Percentiles rank a stretch among this genome's conserved stretches.
phyloP scores from a whole-genome alignment of 1,140 invertebrate species.

The Sminthurinus signatus region DNA sequence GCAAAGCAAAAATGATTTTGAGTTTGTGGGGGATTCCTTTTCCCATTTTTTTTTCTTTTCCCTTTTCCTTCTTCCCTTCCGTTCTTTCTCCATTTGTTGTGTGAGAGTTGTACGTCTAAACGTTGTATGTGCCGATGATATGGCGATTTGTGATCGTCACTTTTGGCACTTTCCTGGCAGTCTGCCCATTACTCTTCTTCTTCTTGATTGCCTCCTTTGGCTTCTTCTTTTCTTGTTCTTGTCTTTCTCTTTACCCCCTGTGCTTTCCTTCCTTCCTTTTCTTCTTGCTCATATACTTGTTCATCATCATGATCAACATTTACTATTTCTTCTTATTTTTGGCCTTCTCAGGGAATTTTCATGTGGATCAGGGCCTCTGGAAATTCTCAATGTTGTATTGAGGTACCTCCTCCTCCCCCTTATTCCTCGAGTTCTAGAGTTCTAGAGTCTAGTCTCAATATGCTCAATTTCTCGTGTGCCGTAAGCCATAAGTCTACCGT shows the following conservation, averaged over 20 bases:
- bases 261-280: not conserved
- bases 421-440: too few relatives aligned
- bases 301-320: constrained; percentile 2
- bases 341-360: not conserved
- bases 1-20: not conserved
- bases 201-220: constrained; percentile 9
- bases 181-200: constrained; percentile 16
- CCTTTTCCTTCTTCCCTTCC: not conserved
- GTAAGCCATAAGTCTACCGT: too few relatives aligned
- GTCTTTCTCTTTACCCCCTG: constrained; percentile 5
- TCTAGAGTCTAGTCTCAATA: too few relatives aligned
- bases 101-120: too few relatives aligned
- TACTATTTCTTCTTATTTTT: constrained; percentile 8
- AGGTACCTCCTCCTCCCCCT: not conserved
- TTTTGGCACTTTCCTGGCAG: constrained; percentile 18
- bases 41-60: too few relatives aligned
- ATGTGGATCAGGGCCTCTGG: not conserved
- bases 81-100: not conserved
- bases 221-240: not conserved
- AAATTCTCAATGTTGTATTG: not conserved
- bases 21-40: not conserved
- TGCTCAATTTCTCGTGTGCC: too few relatives aligned
- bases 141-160: constrained; percentile 20
- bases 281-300: constrained; percentile 9
- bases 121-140: constrained; percentile 1